Evolutionary conservation across 2,888 invertebrate species (phyloP).

Genomic region (Cheilosia impressa): DNA sequence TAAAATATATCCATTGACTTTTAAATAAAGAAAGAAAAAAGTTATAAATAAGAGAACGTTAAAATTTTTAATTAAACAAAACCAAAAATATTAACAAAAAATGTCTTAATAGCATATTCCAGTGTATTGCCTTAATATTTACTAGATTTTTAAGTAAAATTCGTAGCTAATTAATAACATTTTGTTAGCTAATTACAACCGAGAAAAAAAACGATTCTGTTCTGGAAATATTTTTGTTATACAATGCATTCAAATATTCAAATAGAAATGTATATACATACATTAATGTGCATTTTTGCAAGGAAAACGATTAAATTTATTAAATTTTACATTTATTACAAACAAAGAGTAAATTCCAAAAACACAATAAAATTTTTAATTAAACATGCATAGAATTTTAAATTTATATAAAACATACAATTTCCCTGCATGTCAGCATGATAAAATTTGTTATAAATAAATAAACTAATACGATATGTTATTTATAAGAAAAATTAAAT

Average conservation of each 20-base stretch:
- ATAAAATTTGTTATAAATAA: slow-evolving; percentile 12
- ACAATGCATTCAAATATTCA: slow-evolving; percentile 64
- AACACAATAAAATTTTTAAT: slow-evolving; percentile 43
- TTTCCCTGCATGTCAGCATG: slow-evolving; percentile 70
- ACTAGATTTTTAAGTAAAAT: slow-evolving; percentile 72
- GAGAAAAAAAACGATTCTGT: slow-evolving; percentile 56
- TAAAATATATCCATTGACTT: slow-evolving; percentile 51
- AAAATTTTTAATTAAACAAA: slow-evolving; percentile 37
- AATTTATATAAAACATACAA: slow-evolving; percentile 81
- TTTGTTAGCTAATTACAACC: slow-evolving; percentile 58
- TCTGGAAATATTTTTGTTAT: slow-evolving; percentile 72
- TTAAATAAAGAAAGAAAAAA: slow-evolving; percentile 40
- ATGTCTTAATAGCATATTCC: slow-evolving; percentile 76
- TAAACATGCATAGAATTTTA: slow-evolving; percentile 77
- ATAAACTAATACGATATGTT: slow-evolving; percentile 14
- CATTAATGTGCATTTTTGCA: slow-evolving; percentile 76
- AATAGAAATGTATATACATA: slow-evolving; percentile 52
- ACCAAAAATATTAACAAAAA: slow-evolving; percentile 46
- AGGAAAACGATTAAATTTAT: slow-evolving; percentile 36
- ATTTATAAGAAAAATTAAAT: slow-evolving; percentile 23
- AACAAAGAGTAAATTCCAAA: slow-evolving; percentile 21
- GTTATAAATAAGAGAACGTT: slow-evolving; percentile 34
- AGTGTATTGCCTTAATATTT: slow-evolving; percentile 77
- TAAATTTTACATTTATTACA: slow-evolving; percentile 55
- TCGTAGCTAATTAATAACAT: slow-evolving; percentile 64